Percentiles rank a stretch among this genome's conserved stretches.
Evolutionary conservation across 2,113 vertebrate genomes (phyloP).

Genomic region (Nibea albiflora): DNA sequence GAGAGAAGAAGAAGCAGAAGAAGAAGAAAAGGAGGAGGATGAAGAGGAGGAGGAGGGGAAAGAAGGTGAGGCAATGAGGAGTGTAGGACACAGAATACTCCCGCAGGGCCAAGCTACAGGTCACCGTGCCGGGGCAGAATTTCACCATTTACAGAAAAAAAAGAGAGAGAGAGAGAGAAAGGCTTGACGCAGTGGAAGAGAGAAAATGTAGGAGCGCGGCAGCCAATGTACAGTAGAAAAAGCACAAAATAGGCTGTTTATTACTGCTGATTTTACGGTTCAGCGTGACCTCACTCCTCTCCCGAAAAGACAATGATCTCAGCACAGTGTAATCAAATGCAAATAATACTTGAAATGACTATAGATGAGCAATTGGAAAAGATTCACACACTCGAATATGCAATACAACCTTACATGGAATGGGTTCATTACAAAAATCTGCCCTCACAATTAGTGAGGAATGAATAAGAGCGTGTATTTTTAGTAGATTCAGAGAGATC

Average conservation of each 20-base stretch:
- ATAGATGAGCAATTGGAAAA: not conserved
- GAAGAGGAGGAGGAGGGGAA: conserved; percentile 45
- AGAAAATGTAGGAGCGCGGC: conserved; percentile 35
- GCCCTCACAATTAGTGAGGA: not conserved
- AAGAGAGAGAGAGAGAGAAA: conserved; percentile 51
- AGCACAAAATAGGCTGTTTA: conserved; percentile 49
- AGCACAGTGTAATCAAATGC: conserved; percentile 60
- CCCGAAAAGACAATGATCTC: conserved; percentile 29
- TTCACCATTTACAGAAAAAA: conserved; percentile 78
- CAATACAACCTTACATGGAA: not conserved
- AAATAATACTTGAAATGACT: conserved; percentile 34
- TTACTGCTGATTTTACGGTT: conserved; percentile 71
- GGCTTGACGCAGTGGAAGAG: conserved; percentile 54
- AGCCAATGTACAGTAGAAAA: conserved; percentile 30
- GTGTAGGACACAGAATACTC: conserved; percentile 74
- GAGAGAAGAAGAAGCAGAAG: conserved; percentile 47
- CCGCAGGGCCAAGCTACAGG: conserved; percentile 72
- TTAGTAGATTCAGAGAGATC: not conserved
- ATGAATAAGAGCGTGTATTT: not conserved
- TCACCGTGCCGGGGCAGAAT: conserved; percentile 68
- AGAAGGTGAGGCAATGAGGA: conserved; percentile 62
- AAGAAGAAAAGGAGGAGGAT: conserved; percentile 28
- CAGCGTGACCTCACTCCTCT: conserved; percentile 25
- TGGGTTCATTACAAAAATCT: not conserved
- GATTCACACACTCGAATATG: not conserved